Evolutionary conservation across 2,797 vertebrate genomes (phyloP), one percentile per base, ranked within the genome.

Genomic region (Myripristis jacobus): DNA sequence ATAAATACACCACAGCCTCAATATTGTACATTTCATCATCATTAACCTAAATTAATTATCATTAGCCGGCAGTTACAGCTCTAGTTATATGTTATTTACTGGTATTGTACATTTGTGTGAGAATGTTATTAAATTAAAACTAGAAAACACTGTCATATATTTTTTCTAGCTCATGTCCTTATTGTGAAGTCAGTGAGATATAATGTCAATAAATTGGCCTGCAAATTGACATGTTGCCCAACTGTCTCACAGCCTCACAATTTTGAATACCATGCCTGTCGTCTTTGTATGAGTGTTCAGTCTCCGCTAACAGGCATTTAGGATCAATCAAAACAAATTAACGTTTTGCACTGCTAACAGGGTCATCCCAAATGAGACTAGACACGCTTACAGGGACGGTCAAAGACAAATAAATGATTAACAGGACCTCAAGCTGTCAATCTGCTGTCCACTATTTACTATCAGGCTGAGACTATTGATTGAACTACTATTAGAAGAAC

Each of bases 281-380:
- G 21, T 71, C 61, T 79, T 55, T 31, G 67, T 67, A 25, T 41
- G 41, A 70, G 77, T 68, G 60, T 70, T 76, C 71, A 50, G 68
- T 74, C 79, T 77, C 66, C 15, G 41, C 76, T 82, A 82, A 85
- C 69, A 76, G 82, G 75, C 84, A 82, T 86, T 91, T 83, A 91
- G 84, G 79, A 90, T 88, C 85, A 91, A 87, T 93, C 90, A 87
- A 82, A 92, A 87, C 85, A 87, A 84, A 92, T 92, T 77, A 91
- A 68, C 19, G 24, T 18, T 53, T 50, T 51, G 85, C 62, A 18
- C 55, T 4, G 71, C 80, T 82, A 88, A 84, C 79, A 75, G 83
- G 82, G 73, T 88, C 81, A 81, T 50, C 71, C 34, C 66, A 81
- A 92, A 93, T 84, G 67, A 91, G 85, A 87, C 88, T 76, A 73